Evolutionary conservation across 1,140 invertebrate genomes (phyloP).

Genomic region (Bathynomus jamesi): DNA sequence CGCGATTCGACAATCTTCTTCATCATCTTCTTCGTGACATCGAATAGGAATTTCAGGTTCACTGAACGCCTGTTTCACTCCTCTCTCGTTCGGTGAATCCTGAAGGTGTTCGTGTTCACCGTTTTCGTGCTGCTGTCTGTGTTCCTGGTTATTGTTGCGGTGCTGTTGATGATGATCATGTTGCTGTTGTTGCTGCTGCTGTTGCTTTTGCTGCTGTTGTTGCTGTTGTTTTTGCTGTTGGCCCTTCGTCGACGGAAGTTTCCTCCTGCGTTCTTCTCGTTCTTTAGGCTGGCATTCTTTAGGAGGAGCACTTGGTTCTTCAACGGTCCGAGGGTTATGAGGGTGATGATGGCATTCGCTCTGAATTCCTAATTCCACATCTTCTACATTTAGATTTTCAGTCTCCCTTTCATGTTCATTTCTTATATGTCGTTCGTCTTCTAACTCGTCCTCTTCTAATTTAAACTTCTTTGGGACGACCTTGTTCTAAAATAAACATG

Average conservation of each 20-base stretch:
- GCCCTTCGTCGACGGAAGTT: too few species aligned
- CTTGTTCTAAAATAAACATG: too few species aligned
- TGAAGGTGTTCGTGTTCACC: neutral
- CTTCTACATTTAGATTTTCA: neutral
- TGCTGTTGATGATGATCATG: neutral
- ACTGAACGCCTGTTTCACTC: slow-evolving; percentile 33
- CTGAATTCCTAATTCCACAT: neutral
- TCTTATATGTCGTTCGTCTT: neutral
- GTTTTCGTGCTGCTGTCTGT: neutral
- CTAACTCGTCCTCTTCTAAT: neutral
- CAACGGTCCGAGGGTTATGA: too few species aligned
- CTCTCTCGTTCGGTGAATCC: slow-evolving; percentile 1
- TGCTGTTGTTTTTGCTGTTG: neutral
- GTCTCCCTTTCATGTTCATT: neutral
- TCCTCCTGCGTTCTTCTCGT: too few species aligned
- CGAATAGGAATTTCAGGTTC: slow-evolving; percentile 28
- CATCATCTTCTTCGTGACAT: slow-evolving; percentile 24
- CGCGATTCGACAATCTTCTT: neutral
- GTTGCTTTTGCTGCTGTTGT: neutral
- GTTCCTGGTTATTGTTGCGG: neutral
- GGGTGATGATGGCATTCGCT: neutral
- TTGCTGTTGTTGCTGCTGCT: neutral
- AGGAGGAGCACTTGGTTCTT: too few species aligned
- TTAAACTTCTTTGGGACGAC: neutral
- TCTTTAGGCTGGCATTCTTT: too few species aligned